Conservation (phyloP, 2,113 vertebrate species). For the Felis chaus region DNA sequence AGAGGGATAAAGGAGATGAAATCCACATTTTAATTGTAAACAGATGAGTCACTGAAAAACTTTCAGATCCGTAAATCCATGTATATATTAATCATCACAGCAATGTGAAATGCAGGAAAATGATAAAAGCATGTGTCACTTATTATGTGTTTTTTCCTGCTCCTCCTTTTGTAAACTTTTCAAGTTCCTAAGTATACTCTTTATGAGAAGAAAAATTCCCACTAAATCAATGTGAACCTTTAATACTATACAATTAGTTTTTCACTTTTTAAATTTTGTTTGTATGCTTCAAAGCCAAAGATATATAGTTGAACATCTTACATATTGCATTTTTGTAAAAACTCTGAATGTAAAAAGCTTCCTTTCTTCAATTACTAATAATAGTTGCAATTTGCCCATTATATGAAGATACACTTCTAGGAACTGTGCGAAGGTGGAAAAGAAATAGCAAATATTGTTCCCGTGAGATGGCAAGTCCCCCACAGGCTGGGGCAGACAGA, state of each 20-base stretch:
- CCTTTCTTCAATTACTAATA: not conserved
- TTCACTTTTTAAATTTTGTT: not conserved
- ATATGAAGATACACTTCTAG: not conserved
- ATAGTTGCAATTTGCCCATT: not conserved
- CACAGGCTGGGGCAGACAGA: not conserved
- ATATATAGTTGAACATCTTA: not conserved
- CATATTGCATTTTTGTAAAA: not conserved
- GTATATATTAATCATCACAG: not conserved
- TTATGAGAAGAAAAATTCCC: not conserved
- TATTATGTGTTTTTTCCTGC: not conserved
- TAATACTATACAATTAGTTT: not conserved
- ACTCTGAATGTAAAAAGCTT: conserved; percentile 10
- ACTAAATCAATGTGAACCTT: not conserved
- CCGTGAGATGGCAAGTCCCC: not conserved
- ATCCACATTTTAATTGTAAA: conserved; percentile 45
- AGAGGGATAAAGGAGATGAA: conserved; percentile 15
- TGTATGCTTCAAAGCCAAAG: not conserved
- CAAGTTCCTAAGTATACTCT: not conserved
- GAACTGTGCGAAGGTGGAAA: not conserved
- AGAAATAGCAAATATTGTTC: not conserved
- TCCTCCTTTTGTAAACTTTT: not conserved
- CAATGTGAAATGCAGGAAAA: conserved; percentile 1
- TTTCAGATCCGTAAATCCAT: not conserved
- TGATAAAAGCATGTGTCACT: not conserved
- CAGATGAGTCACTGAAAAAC: conserved; percentile 15